Evolutionary conservation across 1,140 invertebrate genomes (phyloP).

Genomic region (Archivesica marissinica): DNA sequence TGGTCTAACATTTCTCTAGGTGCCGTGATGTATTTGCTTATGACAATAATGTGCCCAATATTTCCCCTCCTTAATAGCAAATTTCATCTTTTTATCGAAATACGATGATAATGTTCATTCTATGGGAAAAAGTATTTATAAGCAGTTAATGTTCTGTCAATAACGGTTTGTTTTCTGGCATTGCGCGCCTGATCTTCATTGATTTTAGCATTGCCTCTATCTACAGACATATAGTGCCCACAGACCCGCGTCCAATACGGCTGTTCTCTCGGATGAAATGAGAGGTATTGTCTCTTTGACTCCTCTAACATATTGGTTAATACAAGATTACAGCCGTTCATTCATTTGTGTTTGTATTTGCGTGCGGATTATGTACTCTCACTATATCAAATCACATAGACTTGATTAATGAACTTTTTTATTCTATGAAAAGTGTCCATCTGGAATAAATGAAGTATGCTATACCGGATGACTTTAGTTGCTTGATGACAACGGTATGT

Average conservation of each 20-base stretch:
- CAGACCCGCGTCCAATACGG: conserved; percentile 27
- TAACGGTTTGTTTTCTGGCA: conserved; percentile 47
- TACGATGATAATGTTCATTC: conserved; percentile 48
- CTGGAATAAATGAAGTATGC: conserved; percentile 36
- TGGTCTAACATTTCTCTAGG: no score
- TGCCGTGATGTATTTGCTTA: not conserved
- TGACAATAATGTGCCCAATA: conserved; percentile 7
- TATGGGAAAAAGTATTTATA: conserved; percentile 53
- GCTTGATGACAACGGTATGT: not conserved
- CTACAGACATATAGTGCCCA: conserved; percentile 4
- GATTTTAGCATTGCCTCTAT: conserved; percentile 35
- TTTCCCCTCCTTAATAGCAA: conserved; percentile 7
- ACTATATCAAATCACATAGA: not conserved
- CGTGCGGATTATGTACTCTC: not conserved
- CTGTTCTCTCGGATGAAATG: conserved; percentile 16
- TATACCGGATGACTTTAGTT: not conserved
- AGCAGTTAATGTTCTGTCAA: conserved; percentile 60
- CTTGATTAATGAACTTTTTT: conserved; percentile 23
- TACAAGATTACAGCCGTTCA: conserved; percentile 13
- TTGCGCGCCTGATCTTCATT: conserved; percentile 39
- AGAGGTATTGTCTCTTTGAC: conserved; percentile 33
- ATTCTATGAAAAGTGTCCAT: not conserved
- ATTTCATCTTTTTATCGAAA: conserved; percentile 45
- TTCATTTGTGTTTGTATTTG: conserved; percentile 16
- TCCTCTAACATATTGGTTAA: conserved; percentile 25